A percentile compares a stretch with the other conserved stretches of the same genome.
phyloP scores from a whole-genome alignment of 2,888 invertebrate genomes.

The Odontocolon sp. region DNA sequence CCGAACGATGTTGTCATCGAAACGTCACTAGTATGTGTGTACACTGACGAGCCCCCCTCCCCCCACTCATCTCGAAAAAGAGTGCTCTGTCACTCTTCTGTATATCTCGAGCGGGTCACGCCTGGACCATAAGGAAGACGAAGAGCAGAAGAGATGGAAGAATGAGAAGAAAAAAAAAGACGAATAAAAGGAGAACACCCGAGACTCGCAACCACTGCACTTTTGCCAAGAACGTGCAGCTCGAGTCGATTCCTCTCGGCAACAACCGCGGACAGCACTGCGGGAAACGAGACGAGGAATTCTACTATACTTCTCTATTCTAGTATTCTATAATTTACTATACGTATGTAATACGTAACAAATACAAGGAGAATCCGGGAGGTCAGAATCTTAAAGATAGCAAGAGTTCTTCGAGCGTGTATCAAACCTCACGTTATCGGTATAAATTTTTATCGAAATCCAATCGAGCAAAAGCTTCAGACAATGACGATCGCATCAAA shows the following conservation, averaged over 20 bases:
- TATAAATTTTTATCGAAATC: conserved; percentile 44
- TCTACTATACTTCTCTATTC: background rate
- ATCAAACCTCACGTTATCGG: conserved; percentile 51
- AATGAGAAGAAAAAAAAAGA: background rate
- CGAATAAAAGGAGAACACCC: background rate
- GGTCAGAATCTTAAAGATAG: conserved; percentile 45
- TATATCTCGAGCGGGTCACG: background rate
- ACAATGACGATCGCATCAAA: conserved; percentile 4
- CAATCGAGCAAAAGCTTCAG: background rate
- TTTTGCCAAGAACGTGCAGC: background rate
- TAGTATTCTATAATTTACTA: background rate
- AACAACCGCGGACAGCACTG: background rate
- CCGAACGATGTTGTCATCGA: background rate
- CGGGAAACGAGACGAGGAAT: background rate
- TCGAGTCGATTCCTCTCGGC: background rate
- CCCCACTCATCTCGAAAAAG: no score
- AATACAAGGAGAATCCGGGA: conserved; percentile 7
- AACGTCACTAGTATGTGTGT: background rate
- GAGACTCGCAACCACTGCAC: conserved; percentile 4
- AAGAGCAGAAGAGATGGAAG: background rate
- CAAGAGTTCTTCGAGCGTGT: conserved; percentile 7
- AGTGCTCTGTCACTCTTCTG: no score
- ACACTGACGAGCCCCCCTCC: no score
- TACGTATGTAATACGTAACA: background rate
- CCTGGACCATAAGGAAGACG: background rate